phyloP scores from a whole-genome alignment of 2,888 invertebrate genomes.

The Xestoiulus laeticollis region DNA sequence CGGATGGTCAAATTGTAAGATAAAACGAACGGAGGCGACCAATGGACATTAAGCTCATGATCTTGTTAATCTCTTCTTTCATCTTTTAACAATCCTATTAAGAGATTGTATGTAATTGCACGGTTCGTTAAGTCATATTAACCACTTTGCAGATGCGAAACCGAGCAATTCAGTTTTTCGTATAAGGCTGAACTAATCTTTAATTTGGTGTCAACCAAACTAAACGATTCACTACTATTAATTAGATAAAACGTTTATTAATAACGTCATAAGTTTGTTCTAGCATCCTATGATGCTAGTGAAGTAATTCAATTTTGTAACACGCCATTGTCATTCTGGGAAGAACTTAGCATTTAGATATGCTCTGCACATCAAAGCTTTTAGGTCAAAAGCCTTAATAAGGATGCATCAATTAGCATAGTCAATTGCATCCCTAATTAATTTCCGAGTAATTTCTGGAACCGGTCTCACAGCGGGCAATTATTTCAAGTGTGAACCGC shows the following conservation, averaged over 20 bases:
- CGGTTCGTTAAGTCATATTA: slow-evolving; percentile 9
- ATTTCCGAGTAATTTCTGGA: neutral
- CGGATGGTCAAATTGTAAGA: neutral
- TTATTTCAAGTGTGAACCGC: slow-evolving; percentile 29
- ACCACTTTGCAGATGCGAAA: neutral
- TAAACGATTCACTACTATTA: no score
- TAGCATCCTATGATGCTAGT: no score
- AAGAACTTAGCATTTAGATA: no score
- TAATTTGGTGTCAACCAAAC: no score
- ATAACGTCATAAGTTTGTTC: no score
- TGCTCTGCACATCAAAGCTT: no score
- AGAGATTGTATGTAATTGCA: slow-evolving; percentile 8
- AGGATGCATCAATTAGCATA: neutral
- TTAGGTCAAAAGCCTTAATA: neutral
- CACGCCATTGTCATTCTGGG: no score
- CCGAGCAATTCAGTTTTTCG: neutral
- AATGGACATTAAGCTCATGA: neutral
- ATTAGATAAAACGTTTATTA: no score
- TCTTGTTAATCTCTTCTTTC: slow-evolving; percentile 17
- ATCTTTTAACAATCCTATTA: slow-evolving; percentile 29
- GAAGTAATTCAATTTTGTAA: no score
- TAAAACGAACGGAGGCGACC: neutral
- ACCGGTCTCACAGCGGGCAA: neutral
- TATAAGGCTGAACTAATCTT: neutral
- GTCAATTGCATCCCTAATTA: neutral